Evolutionary conservation across 2,888 invertebrate species (phyloP).

Genomic region (Phortica magna): DNA sequence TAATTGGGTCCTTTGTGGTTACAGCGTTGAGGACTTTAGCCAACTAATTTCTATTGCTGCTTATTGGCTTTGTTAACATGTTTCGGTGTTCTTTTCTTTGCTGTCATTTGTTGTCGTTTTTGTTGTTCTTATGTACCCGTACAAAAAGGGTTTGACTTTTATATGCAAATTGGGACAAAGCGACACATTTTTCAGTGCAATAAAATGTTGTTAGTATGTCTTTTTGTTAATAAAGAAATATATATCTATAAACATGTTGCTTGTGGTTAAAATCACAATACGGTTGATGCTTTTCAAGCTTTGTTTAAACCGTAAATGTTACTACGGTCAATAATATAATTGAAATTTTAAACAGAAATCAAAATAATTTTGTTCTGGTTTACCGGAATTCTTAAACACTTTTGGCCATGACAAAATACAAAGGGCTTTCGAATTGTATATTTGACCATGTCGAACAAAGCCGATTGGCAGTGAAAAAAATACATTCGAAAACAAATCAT

Average conservation of each 20-base stretch:
- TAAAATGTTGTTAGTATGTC: constrained; percentile 18
- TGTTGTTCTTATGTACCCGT: constrained; percentile 64
- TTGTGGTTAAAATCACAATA: neutral
- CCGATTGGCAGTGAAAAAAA: neutral
- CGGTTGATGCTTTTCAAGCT: too few relatives aligned
- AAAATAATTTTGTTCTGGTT: too few relatives aligned
- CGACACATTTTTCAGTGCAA: constrained; percentile 28
- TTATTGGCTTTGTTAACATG: constrained; percentile 74
- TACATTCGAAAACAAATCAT: neutral
- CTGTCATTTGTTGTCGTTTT: constrained; percentile 36
- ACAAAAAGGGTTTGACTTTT: constrained; percentile 52
- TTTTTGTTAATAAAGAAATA: constrained; percentile 27
- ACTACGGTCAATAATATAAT: too few relatives aligned
- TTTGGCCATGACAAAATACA: too few relatives aligned
- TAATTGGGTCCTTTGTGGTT: constrained; percentile 76
- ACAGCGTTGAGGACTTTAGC: constrained; percentile 59
- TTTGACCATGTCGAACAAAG: too few relatives aligned
- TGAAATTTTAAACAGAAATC: too few relatives aligned
- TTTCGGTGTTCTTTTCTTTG: constrained; percentile 46
- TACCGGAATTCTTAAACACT: too few relatives aligned
- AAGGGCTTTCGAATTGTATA: too few relatives aligned
- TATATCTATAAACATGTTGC: neutral
- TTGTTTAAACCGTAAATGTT: too few relatives aligned
- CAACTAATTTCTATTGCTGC: constrained; percentile 70
- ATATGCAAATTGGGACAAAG: constrained; percentile 66